Conservation (phyloP, 92 coral and sea anemone species). For the Zoanthus sansibaricus region DNA sequence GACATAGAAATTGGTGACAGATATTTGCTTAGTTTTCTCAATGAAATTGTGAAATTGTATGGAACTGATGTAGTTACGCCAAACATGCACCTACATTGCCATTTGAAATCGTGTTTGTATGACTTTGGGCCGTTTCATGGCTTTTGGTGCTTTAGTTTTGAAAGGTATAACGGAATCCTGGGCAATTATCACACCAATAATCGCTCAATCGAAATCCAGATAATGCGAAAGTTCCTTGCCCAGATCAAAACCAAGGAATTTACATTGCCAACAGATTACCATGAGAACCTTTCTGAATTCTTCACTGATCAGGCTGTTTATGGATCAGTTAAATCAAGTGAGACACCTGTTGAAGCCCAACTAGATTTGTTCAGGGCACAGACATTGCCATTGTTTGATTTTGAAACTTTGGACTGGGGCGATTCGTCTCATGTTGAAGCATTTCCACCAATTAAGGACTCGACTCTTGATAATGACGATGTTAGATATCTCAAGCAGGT, state of each 20-base stretch:
- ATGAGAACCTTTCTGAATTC: conserved; percentile 59
- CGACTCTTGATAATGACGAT: conserved; percentile 62
- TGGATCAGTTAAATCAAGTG: conserved; percentile 59
- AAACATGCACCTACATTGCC: conserved; percentile 74
- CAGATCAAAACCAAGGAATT: conserved; percentile 46
- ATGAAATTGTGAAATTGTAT: conserved; percentile 55
- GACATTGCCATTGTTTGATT: conserved; percentile 36
- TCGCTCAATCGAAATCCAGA: conserved; percentile 66
- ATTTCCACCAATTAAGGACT: conserved; percentile 57
- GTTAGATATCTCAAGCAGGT: conserved; percentile 49
- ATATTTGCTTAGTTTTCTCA: conserved; percentile 45
- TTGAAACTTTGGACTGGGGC: conserved; percentile 53
- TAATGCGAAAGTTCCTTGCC: conserved; percentile 65
- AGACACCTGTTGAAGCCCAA: conserved; percentile 37
- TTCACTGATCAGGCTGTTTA: conserved; percentile 8
- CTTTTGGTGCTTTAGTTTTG: conserved; percentile 76
- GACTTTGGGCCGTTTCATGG: conserved; percentile 72
- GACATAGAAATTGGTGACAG: conserved; percentile 66
- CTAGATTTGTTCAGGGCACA: conserved; percentile 38
- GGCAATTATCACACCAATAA: conserved; percentile 62
- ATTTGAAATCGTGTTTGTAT: conserved; percentile 54
- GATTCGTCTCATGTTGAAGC: conserved; percentile 33
- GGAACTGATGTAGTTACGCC: conserved; percentile 59
- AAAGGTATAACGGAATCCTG: conserved; percentile 64
- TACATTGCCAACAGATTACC: conserved; percentile 45